Conservation (phyloP, 2,113 vertebrate genomes). For the Myrmophylax atrothorax region DNA sequence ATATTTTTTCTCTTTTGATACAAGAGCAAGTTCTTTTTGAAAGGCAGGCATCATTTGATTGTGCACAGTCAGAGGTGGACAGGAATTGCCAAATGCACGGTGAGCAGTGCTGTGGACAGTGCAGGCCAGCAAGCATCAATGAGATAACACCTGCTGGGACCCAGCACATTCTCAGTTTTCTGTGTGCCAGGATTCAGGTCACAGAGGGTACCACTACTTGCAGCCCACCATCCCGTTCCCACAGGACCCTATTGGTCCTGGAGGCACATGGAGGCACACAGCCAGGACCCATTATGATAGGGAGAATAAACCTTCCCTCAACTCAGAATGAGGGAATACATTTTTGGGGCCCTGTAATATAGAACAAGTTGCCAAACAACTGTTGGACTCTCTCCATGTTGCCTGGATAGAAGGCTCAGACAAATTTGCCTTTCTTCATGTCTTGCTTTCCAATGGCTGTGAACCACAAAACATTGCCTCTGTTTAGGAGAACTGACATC, state of each 20-base stretch:
- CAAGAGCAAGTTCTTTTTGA: neutral
- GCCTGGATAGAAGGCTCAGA: neutral
- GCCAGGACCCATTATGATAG: no score
- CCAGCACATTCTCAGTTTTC: fast-evolving
- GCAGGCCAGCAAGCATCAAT: neutral
- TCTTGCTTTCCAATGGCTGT: fast-evolving
- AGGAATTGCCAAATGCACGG: fast-evolving
- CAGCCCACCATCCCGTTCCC: neutral
- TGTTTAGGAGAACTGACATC: neutral
- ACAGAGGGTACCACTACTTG: neutral
- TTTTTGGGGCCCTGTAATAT: fast-evolving
- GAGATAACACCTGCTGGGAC: neutral
- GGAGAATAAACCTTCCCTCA: neutral
- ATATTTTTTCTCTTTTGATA: neutral
- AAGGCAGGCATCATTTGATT: neutral
- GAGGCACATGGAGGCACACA: fast-evolving
- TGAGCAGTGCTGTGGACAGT: no score
- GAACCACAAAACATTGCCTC: fast-evolving
- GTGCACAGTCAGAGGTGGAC: neutral
- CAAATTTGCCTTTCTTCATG: neutral
- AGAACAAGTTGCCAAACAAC: neutral
- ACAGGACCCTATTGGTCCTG: fast-evolving
- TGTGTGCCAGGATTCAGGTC: neutral
- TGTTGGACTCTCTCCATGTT: fast-evolving
- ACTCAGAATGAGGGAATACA: fast-evolving